Percentiles rank a stretch among this genome's conserved stretches.
phyloP scores from a whole-genome alignment of 2,797 vertebrate species.

The Odontamblyopus rebecca region DNA sequence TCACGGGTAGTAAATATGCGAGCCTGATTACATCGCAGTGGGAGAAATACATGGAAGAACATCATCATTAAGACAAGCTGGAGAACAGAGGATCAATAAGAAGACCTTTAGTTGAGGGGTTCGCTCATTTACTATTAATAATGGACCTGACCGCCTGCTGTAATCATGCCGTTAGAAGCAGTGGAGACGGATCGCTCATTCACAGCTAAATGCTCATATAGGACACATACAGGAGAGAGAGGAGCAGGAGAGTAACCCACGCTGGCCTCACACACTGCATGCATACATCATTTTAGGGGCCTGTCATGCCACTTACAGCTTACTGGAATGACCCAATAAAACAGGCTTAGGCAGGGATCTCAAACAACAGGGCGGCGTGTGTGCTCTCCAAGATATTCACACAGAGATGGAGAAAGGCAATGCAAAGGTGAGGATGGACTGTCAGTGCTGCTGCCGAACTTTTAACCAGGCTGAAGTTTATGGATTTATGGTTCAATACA shows the following conservation, averaged over 20 bases:
- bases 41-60: slow-evolving; percentile 51
- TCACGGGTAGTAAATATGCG: slow-evolving; percentile 55
- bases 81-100: slow-evolving; percentile 62
- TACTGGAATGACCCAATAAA: slow-evolving; percentile 38
- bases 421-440: not conserved
- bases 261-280: not conserved
- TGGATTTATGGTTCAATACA: not conserved
- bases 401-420: not conserved
- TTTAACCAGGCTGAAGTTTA: not conserved
- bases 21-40: slow-evolving; percentile 49
- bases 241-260: not conserved
- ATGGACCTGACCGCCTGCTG: slow-evolving; percentile 44
- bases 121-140: slow-evolving; percentile 70
- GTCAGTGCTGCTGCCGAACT: not conserved
- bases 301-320: slow-evolving; percentile 26
- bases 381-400: not conserved
- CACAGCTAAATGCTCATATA: slow-evolving; percentile 31
- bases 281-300: slow-evolving; percentile 11
- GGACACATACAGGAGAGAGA: slow-evolving; percentile 7
- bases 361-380: not conserved
- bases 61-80: slow-evolving; percentile 63
- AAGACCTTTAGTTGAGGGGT: slow-evolving; percentile 64
- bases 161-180: slow-evolving; percentile 57
- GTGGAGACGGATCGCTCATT: slow-evolving; percentile 49
- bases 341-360: slow-evolving; percentile 11